Evolutionary conservation across 2,797 vertebrate genomes (phyloP).

Genomic region (Sebastes oblongus): DNA sequence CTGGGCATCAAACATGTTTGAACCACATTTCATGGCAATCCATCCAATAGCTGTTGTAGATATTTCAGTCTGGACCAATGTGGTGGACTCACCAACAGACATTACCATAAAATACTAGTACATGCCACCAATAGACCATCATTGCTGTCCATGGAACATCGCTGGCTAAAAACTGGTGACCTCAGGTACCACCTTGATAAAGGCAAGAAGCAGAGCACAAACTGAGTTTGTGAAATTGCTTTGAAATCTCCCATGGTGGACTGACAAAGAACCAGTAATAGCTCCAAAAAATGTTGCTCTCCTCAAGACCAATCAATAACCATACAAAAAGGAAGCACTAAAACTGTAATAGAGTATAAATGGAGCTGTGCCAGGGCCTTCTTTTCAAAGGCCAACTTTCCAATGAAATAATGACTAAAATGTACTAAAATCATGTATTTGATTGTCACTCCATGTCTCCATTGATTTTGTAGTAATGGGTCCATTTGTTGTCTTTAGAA

Average conservation of each 20-base stretch:
- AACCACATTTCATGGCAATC: neutral
- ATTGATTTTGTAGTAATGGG: neutral
- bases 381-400: neutral
- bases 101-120: neutral
- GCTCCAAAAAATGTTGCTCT: neutral
- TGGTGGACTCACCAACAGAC: neutral
- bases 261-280: neutral
- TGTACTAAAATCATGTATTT: neutral
- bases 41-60: neutral
- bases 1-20: neutral
- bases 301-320: slow-evolving; percentile 5
- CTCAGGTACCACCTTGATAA: neutral
- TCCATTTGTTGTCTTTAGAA: neutral
- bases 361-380: neutral
- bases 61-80: neutral
- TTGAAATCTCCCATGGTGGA: neutral
- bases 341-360: neutral
- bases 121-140: neutral
- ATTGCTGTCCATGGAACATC: neutral
- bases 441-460: neutral
- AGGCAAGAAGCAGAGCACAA: neutral
- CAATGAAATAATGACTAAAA: neutral
- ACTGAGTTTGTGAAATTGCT: neutral
- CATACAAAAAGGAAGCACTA: neutral
- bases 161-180: neutral